phyloP scores from a whole-genome alignment of 2,888 invertebrate species.

The Cryptosula pallasiana region DNA sequence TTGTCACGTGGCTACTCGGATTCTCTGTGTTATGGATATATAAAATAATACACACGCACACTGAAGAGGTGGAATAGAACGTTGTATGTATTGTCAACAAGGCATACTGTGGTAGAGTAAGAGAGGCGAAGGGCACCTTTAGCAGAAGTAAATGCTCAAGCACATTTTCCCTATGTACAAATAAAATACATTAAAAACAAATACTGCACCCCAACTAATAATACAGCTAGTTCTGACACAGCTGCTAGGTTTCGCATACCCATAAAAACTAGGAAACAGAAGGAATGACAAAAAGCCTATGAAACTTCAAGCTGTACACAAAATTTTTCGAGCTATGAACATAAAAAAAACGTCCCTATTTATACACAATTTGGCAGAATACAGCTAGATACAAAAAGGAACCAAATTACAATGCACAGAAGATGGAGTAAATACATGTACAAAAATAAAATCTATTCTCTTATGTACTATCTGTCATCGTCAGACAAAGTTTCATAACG shows the following conservation, averaged over 20 bases:
- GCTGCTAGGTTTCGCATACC: no score
- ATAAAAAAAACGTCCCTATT: not conserved
- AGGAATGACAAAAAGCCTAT: not conserved
- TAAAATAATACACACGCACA: no score
- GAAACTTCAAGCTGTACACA: not conserved
- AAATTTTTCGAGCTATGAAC: not conserved
- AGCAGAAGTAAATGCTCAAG: not conserved
- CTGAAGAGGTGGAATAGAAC: no score
- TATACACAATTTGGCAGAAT: not conserved
- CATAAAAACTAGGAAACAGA: no score
- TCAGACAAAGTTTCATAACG: conserved; percentile 15
- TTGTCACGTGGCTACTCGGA: no score
- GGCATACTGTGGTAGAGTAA: not conserved
- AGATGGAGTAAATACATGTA: not conserved
- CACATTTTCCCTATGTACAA: not conserved
- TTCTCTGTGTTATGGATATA: no score
- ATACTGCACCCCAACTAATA: no score
- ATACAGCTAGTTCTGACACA: no score
- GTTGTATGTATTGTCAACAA: not conserved
- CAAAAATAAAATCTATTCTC: not conserved
- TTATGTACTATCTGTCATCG: not conserved
- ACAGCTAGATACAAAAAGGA: not conserved
- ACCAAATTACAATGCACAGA: not conserved
- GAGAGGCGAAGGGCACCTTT: not conserved
- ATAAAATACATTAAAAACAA: no score